phyloP scores from a whole-genome alignment of 2,113 vertebrate genomes.

The Glaucidium brasilianum region DNA sequence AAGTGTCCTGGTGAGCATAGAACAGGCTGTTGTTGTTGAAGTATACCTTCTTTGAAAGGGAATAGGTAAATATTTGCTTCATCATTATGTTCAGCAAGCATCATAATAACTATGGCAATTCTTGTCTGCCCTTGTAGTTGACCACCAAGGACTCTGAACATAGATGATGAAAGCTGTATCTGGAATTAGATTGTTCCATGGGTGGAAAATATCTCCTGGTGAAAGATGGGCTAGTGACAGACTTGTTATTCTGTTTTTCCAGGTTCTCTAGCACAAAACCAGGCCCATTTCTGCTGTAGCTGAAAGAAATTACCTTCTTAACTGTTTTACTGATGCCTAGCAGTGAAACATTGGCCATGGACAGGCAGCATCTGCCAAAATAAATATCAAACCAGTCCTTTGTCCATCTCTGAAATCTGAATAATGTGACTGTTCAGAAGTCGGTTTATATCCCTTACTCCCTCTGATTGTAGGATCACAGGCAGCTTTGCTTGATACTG shows the following conservation, averaged over 20 bases:
- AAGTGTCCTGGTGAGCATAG: too few relatives aligned
- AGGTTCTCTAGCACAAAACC: background rate
- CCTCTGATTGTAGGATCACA: background rate
- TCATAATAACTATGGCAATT: background rate
- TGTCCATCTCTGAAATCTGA: background rate
- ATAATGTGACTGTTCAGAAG: background rate
- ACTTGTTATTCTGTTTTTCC: background rate
- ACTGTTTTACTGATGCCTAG: background rate
- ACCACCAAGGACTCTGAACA: background rate
- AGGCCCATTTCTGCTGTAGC: background rate
- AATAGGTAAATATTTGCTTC: background rate
- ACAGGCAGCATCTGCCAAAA: background rate
- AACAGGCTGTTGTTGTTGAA: background rate
- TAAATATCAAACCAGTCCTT: background rate
- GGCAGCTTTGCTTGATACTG: background rate
- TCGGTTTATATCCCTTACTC: background rate
- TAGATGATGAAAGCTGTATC: background rate
- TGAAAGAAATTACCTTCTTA: background rate
- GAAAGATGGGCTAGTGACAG: background rate
- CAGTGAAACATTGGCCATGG: background rate
- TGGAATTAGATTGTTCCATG: background rate
- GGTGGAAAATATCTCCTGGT: background rate
- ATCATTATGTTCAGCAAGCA: background rate
- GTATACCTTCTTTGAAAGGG: background rate
- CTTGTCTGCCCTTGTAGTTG: background rate